Percentiles rank a stretch among this genome's conserved stretches.
phyloP scores from a whole-genome alignment of 2,797 vertebrate species.

The Poeciliopsis paucimaculata region DNA sequence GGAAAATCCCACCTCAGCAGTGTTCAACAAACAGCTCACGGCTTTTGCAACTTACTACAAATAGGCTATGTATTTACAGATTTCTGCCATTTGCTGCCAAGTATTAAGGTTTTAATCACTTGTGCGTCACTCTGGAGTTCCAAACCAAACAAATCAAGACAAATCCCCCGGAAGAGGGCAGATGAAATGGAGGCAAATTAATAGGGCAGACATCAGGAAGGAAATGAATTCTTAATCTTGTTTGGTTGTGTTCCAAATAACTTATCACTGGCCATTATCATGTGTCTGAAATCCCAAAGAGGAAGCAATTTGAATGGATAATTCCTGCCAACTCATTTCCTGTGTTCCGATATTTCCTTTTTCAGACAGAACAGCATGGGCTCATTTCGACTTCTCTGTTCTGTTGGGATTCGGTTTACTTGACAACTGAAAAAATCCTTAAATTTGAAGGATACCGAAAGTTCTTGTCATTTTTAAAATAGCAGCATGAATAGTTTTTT shows the following conservation, averaged over 20 bases:
- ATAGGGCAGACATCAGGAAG: constrained; percentile 64
- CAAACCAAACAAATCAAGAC: constrained; percentile 54
- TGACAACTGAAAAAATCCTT: constrained; percentile 17
- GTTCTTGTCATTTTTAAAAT: not conserved
- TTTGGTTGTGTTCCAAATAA: constrained; percentile 69
- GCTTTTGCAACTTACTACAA: constrained; percentile 31
- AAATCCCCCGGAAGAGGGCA: constrained; percentile 62
- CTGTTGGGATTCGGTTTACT: constrained; percentile 52
- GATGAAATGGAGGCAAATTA: constrained; percentile 58
- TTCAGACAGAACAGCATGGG: constrained; percentile 38
- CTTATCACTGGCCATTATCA: constrained; percentile 76
- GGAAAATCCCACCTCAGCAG: not conserved
- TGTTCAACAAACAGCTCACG: not conserved
- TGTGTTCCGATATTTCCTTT: constrained; percentile 79
- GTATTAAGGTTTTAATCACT: constrained; percentile 50
- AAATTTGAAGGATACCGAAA: not conserved
- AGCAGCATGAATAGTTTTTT: not conserved
- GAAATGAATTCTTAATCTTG: constrained; percentile 74
- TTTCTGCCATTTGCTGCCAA: constrained; percentile 43
- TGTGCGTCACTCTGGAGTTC: constrained; percentile 36
- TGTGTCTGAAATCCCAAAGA: constrained; percentile 70
- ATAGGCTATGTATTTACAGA: constrained; percentile 33
- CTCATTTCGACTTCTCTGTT: constrained; percentile 38
- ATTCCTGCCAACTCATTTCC: constrained; percentile 82
- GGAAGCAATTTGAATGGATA: constrained; percentile 82